Conservation (phyloP, 2,888 invertebrate species). For the Drosophila nr. medialis region DNA sequence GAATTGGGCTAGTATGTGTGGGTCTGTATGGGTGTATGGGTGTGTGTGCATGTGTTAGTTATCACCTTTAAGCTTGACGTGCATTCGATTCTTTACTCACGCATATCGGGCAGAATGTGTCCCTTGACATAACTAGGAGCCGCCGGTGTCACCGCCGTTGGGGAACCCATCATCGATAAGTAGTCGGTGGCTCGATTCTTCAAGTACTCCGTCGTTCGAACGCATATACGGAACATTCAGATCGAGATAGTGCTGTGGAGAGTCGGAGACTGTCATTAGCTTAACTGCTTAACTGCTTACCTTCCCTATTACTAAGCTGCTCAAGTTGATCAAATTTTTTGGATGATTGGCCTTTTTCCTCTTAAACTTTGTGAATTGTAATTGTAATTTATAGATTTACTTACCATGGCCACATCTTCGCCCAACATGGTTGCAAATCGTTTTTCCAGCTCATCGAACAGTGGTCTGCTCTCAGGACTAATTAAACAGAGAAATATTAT, state of each 20-base stretch:
- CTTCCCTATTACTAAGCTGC: background rate
- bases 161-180: constrained; percentile 91
- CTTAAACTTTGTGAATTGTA: no score
- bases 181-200: constrained; percentile 89
- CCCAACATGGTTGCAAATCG: constrained; percentile 92
- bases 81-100: constrained; percentile 69
- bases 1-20: constrained; percentile 52
- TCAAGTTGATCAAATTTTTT: no score
- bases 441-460: constrained; percentile 91
- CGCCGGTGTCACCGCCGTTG: constrained; percentile 86
- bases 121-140: constrained; percentile 84
- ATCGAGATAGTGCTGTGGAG: constrained; percentile 92
- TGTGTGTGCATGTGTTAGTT: constrained; percentile 33
- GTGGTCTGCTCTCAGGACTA: constrained; percentile 91
- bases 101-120: constrained; percentile 82
- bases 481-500: constrained; percentile 53
- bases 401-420: constrained; percentile 91
- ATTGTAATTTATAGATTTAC: constrained; percentile 55
- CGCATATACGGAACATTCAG: constrained; percentile 92
- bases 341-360: no score
- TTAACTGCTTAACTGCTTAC: background rate
- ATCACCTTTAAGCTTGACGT: constrained; percentile 34
- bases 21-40: constrained; percentile 40
- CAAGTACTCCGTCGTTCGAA: constrained; percentile 87
- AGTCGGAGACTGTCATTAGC: background rate